A percentile compares a stretch with the other conserved stretches of the same genome.
Conservation (phyloP, 2,888 invertebrate species). For the Eupelmus urozonus region DNA sequence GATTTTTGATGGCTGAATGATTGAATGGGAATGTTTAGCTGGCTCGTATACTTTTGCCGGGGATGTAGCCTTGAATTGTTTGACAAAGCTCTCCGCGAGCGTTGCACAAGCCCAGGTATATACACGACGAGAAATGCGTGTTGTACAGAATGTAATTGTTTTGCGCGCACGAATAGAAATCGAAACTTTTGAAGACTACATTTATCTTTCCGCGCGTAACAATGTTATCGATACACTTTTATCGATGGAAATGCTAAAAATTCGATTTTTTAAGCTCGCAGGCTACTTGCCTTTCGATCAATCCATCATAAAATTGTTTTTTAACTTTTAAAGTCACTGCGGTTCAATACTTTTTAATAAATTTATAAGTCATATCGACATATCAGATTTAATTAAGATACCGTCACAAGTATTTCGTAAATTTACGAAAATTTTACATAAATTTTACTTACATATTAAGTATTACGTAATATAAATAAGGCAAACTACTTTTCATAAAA, state of each 20-base stretch:
- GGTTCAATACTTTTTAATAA: no score
- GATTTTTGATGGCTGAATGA: constrained; percentile 39
- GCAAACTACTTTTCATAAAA: no score
- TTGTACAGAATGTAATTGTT: constrained; percentile 39
- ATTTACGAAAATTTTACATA: no score
- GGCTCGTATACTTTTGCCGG: not conserved
- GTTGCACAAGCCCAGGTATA: constrained; percentile 27
- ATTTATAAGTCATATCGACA: no score
- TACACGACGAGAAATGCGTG: constrained; percentile 15
- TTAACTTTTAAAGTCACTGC: no score
- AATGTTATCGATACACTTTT: constrained; percentile 31
- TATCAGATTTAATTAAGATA: no score
- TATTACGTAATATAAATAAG: no score
- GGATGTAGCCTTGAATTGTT: constrained; percentile 46
- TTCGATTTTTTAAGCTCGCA: not conserved
- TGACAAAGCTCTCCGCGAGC: constrained; percentile 14
- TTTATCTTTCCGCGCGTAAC: constrained; percentile 27
- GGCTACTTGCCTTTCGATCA: constrained; percentile 18
- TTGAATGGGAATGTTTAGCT: constrained; percentile 30
- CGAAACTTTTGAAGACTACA: constrained; percentile 30
- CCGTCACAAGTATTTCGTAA: no score
- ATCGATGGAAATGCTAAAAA: constrained; percentile 13
- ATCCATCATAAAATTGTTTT: not conserved
- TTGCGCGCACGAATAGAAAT: constrained; percentile 19
- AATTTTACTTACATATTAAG: no score